Evolutionary conservation across 2,888 invertebrate genomes (phyloP), one percentile per base, ranked within the genome.

Genomic region (Synanthedon formicaeformis): DNA sequence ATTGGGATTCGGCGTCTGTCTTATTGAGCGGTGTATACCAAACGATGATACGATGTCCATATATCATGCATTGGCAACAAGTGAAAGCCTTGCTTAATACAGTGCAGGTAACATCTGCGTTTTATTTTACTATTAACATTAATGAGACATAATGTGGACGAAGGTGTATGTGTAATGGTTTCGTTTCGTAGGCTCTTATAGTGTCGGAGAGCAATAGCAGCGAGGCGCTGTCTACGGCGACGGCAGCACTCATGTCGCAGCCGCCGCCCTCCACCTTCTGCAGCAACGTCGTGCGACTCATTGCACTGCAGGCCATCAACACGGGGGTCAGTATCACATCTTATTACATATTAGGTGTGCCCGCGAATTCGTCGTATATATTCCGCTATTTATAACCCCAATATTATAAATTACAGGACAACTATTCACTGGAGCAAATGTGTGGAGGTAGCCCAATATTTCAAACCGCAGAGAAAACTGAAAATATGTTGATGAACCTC

Each of bases 1-100:
- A 99, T 71, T 99, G 99, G 99, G 96, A 96, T 70, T 97, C 99
- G 0, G 97, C 99, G 0, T 96, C 97, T 50, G 95, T 95, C 16
- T 88, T 99, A 51, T 85, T 99, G 1, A 96, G 96, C 87, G 99
- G 98, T 51, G 93, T 98, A 14, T 98, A 98, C 73, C 95, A 97
- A 73, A 98, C 99, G 0, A 91, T 99, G 76, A 90, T 94, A 55
- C 92, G 94, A 58, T 98, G 96, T 79, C 96, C 97, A 0, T 99
- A 97, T 78, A 96, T 99, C 53, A 95, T 98, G 69, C 98, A 99
- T 75, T 94, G 94, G 92, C 97, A 97, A 65, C 97, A 98, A 78
- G 91, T 99, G 55, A 99, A 98, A 74, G 92, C 94, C 0, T 87
- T 96, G 0, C 90, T 96, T 12, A 92, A 91, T 59, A 96, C 96